Percentiles rank a stretch among this genome's conserved stretches.
These are phyloP conservation scores for Gastracanthus pulcherrimus DNA, from an alignment of 2,888 invertebrate genomes.

Conservation along the genomic window DNA sequence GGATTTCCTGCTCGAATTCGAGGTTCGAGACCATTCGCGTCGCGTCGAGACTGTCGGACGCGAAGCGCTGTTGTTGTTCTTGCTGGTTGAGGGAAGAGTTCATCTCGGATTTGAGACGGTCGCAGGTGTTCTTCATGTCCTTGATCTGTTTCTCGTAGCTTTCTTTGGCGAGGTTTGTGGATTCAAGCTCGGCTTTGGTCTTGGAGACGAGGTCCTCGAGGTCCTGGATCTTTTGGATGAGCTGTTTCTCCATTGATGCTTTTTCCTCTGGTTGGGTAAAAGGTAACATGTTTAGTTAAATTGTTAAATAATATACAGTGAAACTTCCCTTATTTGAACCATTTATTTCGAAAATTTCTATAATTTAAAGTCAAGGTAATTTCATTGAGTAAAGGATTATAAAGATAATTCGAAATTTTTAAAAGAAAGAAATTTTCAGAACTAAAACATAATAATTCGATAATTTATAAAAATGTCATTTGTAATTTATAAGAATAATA, in stretches of 20 bases:
- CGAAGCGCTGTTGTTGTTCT: constrained; percentile 37
- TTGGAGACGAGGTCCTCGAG: constrained; percentile 78
- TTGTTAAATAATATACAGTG: not conserved
- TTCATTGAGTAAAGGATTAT: not conserved
- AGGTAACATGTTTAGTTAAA: not conserved
- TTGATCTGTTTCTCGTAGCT: constrained; percentile 74
- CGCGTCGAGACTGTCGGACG: constrained; percentile 39
- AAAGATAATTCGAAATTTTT: not conserved
- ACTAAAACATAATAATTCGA: too few species aligned
- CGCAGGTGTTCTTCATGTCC: constrained; percentile 72
- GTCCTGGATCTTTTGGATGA: constrained; percentile 79
- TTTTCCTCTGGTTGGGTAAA: constrained; percentile 68
- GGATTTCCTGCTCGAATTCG: constrained; percentile 64
- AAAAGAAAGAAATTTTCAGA: not conserved
- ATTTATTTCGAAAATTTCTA: not conserved
- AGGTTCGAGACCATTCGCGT: constrained; percentile 44
- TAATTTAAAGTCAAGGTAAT: too few species aligned
- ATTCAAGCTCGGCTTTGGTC: constrained; percentile 66
- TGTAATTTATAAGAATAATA: too few species aligned
- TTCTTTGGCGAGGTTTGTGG: constrained; percentile 69
- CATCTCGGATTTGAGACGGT: constrained; percentile 68
- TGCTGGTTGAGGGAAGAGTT: constrained; percentile 9
- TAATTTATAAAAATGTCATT: too few species aligned
- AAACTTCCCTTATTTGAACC: too few species aligned
- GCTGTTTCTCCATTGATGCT: constrained; percentile 77